Evolutionary conservation across 2,888 invertebrate species (phyloP), one percentile per base, ranked within the genome.

Genomic region (Metalampra italica): DNA sequence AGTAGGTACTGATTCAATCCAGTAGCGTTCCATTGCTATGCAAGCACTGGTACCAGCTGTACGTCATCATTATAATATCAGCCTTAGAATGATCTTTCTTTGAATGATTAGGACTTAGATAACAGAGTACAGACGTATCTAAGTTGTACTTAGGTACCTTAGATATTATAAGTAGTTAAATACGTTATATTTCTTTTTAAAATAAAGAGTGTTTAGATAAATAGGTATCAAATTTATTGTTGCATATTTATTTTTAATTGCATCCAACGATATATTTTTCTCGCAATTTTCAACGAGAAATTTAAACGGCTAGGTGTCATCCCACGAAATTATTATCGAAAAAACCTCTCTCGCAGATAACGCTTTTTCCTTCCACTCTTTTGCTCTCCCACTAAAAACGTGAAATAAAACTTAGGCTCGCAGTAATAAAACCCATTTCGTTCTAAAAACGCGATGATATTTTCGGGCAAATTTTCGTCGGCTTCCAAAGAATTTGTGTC

Each of bases 271-370:
- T 55, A 46, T 50, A 22, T 53, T 52, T 40, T 7, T n/a, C 48
- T 46, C 55, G 60, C 54, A 59, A 64, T 66, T 64, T 66, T 53
- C 50, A 47, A 50, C 50, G 52, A 43, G 54, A 53, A 58, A 52
- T 56, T 59, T 56, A 60, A 63, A 60, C 58, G 56, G 57, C 57
- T 61, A 60, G 59, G 64, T 64, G 63, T 65, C 69, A 57, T 59
- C 61, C 59, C 52, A 65, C 55, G 57, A 70, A 74, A 73, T 71
- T 67, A 73, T 67, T 73, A 66, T 64, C 54, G 53, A 66, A 75
- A 62, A 72, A 75, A 70, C 55, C 22, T 22, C 22, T 64, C 59
- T 53, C 56, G 55, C 56, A 69, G 71, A 77, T 77, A 76, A 69
- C 64, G 56, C 51, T 56, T 49, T 60, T 64, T 62, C 61, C 55